Percentiles rank a stretch among this genome's conserved stretches.
phyloP scores from a whole-genome alignment of 2,797 vertebrate species.

The Vipera ursinii region DNA sequence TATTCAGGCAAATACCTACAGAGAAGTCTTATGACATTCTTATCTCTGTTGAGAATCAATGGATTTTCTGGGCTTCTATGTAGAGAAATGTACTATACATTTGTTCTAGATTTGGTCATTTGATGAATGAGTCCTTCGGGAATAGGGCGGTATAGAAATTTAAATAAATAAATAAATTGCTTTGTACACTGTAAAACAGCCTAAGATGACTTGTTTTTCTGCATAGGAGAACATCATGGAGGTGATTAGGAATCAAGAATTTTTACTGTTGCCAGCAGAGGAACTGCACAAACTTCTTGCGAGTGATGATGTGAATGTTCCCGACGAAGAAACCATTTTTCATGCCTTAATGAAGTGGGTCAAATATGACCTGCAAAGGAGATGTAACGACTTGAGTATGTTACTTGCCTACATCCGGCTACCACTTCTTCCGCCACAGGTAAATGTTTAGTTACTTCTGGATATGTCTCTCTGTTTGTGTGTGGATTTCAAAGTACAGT shows the following conservation, averaged over 20 bases:
- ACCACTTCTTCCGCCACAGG: conserved; percentile 78
- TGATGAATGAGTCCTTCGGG: too few species aligned
- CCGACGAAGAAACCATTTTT: conserved; percentile 80
- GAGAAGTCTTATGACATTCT: neutral
- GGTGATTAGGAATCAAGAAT: conserved; percentile 80
- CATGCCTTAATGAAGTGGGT: conserved; percentile 81
- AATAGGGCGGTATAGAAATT: too few species aligned
- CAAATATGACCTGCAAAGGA: conserved; percentile 72
- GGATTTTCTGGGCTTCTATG: conserved; percentile 35
- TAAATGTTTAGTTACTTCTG: conserved; percentile 45
- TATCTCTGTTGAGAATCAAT: conserved; percentile 44
- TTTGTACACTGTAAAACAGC: conserved; percentile 44
- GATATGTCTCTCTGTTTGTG: neutral
- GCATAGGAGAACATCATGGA: conserved; percentile 79
- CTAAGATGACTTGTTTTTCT: conserved; percentile 43
- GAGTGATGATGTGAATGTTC: conserved; percentile 79
- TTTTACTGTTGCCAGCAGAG: conserved; percentile 76
- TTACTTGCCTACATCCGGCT: conserved; percentile 77
- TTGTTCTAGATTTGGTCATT: neutral
- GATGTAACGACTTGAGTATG: conserved; percentile 74
- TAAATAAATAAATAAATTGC: too few species aligned
- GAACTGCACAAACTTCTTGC: conserved; percentile 78
- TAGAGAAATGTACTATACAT: neutral
- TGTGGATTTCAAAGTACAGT: neutral
- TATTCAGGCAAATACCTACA: neutral